Evolutionary conservation across 2,888 invertebrate genomes (phyloP), one percentile per base, ranked within the genome.

Genomic region (Tenthredo mesomela): DNA sequence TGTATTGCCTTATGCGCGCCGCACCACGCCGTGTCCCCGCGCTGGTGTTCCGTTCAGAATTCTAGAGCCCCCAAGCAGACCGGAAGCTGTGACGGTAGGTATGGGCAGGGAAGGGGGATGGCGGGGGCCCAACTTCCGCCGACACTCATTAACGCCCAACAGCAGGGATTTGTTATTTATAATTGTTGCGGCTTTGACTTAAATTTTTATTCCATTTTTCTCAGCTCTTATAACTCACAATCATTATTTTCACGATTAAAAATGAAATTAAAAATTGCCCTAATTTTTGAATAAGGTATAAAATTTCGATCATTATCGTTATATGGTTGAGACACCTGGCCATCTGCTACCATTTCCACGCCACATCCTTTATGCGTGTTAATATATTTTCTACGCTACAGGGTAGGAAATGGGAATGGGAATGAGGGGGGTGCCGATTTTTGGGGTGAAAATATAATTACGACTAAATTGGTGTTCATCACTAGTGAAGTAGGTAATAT

Each of bases 121-220:
- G 86, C 83, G 85, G 84, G 83, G 85, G 85, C 0, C 37, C 29
- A 25, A 89, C 90, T 92, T 93, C 93, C 93, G 92, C 90, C 86
- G 92, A 91, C 91, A 91, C 92, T 93, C 93, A 93, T 93, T 93
- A 93, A 92, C 93, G 91, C 92, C 91, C 89, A 25, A 87, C 89
- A 87, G 89, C 90, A 91, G 90, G 93, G 93, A 93, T 93, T 93
- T 93, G 92, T 92, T 91, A 88, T 88, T 88, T 87, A 90, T 92
- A 92, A 93, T 92, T 91, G 92, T 88, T 88, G 89, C 88, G 90
- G 89, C 25, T 89, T 91, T 92, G 92, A 93, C n/a, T 91, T 92
- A 90, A 89, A 91, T 92, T 92, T 91, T 70, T 47, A n/a, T 67
- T 73, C 83, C 80, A 85, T 86, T 86, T 80, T 67, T 70, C 75